Evolutionary conservation across 2,113 vertebrate genomes (phyloP), one percentile per base, ranked within the genome.

Genomic region (Hemiprocne comata): DNA sequence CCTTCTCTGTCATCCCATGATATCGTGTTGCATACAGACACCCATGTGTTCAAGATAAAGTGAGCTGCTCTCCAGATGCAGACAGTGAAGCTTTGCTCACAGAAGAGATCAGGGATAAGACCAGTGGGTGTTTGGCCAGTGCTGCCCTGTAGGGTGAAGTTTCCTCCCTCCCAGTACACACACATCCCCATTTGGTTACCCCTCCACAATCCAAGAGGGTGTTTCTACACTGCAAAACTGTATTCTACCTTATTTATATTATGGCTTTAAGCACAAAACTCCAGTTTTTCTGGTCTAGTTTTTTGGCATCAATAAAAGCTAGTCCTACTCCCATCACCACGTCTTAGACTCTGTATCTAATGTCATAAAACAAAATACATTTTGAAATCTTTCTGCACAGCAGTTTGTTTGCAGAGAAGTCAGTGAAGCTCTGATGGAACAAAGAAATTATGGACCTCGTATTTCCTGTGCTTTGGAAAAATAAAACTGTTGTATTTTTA

Each of bases 401-500:
- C 29, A 33, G 34, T 79, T 86, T 94, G 60, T 80, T 89, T 71
- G 54, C 36, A 88, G 70, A 9, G 3, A 94, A 94, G 78, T 80
- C 71, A 83, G 28, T 31, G 75, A 93, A 89, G 66, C 86, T 89
- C 85, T 81, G 40, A 79, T 10, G 79, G 64, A 90, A 84, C 10
- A 91, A 87, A 83, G 44, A 95, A 96, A 75, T 93, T 90, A 93
- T 70, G 26, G 38, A 42, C 57, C 64, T 89, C 44, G 2, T 70
- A 88, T 80, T 67, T 54, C 71, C 55, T 89, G 72, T 55, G 51
- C 87, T 80, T 96, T 75, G 28, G 60, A 93, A 90, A 95, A 66
- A 94, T 55, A 95, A 91, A 95, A 84, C 7, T 62, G 36, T 7
- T 92, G 26, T 65, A 51, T 77, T 95, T 95, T 96, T 86, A 88